Percentiles rank a stretch among this genome's conserved stretches.
phyloP scores from a whole-genome alignment of 2,888 invertebrate genomes.

The Chymomyza procnemis region DNA sequence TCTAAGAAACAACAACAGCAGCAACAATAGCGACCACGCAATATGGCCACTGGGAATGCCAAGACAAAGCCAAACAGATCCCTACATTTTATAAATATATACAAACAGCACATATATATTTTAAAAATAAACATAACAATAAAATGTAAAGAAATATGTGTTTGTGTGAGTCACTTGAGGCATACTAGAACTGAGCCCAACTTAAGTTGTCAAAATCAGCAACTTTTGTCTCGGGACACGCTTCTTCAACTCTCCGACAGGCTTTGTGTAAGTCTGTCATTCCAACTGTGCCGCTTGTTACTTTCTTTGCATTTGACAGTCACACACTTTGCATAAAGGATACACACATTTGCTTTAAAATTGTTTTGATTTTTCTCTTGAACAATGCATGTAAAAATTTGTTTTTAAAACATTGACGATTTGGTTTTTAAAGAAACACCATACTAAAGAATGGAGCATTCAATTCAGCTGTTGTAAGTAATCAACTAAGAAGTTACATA shows the following conservation, averaged over 20 bases:
- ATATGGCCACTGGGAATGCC: constrained; percentile 17
- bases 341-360: background rate
- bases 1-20: constrained; percentile 16
- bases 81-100: constrained; percentile 35
- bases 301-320: constrained; percentile 60
- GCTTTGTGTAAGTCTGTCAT: constrained; percentile 18
- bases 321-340: constrained; percentile 47
- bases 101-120: constrained; percentile 29
- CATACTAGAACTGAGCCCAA: constrained; percentile 24
- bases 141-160: constrained; percentile 30
- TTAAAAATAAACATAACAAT: constrained; percentile 23
- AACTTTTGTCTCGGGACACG: constrained; percentile 30
- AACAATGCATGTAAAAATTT: background rate
- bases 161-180: constrained; percentile 8
- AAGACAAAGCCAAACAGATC: constrained; percentile 32
- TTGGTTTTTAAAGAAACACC: too few species aligned
- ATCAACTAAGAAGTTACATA: too few species aligned
- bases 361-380: constrained; percentile 1
- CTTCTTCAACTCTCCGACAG: constrained; percentile 3
- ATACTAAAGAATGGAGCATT: too few species aligned
- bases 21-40: constrained; percentile 16
- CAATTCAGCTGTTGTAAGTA: too few species aligned
- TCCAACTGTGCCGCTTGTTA: constrained; percentile 12
- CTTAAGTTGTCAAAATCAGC: constrained; percentile 71
- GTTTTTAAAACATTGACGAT: background rate